phyloP scores from a whole-genome alignment of 2,797 vertebrate species.

The Notoglanidium macrostoma region DNA sequence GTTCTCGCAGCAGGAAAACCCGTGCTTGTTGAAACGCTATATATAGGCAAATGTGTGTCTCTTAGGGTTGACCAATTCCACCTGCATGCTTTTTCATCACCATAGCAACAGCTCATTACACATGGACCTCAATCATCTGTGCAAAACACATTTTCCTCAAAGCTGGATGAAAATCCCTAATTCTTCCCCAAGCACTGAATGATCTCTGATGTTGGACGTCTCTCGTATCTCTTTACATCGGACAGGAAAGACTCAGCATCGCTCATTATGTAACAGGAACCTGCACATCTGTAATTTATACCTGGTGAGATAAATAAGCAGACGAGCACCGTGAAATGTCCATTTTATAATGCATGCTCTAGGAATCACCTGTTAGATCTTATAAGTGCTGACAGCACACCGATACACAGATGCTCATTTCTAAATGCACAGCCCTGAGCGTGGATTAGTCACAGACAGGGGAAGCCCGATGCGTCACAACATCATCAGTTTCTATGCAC shows the following conservation, averaged over 20 bases:
- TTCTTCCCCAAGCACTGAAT: slow-evolving; percentile 35
- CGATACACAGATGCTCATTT: slow-evolving; percentile 11
- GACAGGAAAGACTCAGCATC: not conserved
- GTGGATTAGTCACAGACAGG: slow-evolving; percentile 1
- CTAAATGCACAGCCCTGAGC: not conserved
- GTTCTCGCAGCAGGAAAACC: slow-evolving; percentile 10
- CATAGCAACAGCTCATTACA: slow-evolving; percentile 77
- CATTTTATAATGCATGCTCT: not conserved
- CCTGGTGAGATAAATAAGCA: not conserved
- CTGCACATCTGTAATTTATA: slow-evolving; percentile 16
- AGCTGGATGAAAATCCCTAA: slow-evolving; percentile 39
- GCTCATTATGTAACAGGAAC: not conserved
- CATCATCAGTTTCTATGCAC: not conserved
- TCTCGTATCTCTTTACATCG: not conserved
- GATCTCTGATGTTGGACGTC: not conserved
- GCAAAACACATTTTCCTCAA: slow-evolving; percentile 47
- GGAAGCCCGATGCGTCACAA: slow-evolving; percentile 4
- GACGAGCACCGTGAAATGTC: not conserved
- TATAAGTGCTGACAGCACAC: not conserved
- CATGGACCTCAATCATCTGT: slow-evolving; percentile 63
- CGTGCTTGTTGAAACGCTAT: slow-evolving; percentile 54
- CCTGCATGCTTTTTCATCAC: slow-evolving; percentile 71
- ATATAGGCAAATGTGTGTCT: slow-evolving; percentile 62
- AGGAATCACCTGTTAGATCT: not conserved
- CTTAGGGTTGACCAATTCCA: slow-evolving; percentile 63